These are phyloP conservation scores for Helicoverpa armigera DNA, from an alignment of 1,140 invertebrate species.

Conservation along the genomic window DNA sequence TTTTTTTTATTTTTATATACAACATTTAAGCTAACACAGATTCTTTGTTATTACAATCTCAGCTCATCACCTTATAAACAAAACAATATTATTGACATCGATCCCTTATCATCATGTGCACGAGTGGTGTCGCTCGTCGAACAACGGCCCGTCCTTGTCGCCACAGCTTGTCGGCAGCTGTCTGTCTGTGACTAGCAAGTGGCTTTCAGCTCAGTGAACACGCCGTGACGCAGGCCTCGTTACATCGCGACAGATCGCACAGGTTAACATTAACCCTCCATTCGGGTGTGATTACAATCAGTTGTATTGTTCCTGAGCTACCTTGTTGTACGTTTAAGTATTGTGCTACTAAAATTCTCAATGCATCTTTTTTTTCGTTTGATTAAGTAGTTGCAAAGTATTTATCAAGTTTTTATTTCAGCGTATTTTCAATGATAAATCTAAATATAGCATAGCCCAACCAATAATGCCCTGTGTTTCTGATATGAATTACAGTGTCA, in stretches of 20 bases:
- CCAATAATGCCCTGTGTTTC: too few relatives aligned
- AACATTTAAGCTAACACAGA: not conserved
- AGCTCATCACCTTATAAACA: not conserved
- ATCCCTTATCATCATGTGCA: slow-evolving; percentile 38
- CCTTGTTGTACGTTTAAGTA: not conserved
- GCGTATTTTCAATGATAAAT: too few relatives aligned
- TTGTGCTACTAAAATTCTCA: not conserved
- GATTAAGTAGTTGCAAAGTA: too few relatives aligned
- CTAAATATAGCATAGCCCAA: too few relatives aligned
- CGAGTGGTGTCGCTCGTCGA: not conserved
- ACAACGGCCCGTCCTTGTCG: slow-evolving; percentile 20
- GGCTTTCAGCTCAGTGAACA: slow-evolving; percentile 56
- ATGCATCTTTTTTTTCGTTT: too few relatives aligned
- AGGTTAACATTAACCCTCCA: slow-evolving; percentile 5
- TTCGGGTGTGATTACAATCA: not conserved
- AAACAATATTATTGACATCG: slow-evolving; percentile 26
- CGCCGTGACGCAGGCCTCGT: slow-evolving; percentile 20
- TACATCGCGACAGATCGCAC: slow-evolving; percentile 16
- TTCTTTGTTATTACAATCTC: not conserved
- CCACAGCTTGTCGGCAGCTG: slow-evolving; percentile 47
- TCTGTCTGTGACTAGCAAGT: slow-evolving; percentile 47
- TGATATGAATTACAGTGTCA: too few relatives aligned
- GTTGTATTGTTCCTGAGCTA: not conserved
- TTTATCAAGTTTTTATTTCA: too few relatives aligned
- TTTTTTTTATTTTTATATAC: too few relatives aligned